These are phyloP conservation scores for Zaprionus lachaisei DNA, from an alignment of 1,140 invertebrate species.

Conservation along the genomic window DNA sequence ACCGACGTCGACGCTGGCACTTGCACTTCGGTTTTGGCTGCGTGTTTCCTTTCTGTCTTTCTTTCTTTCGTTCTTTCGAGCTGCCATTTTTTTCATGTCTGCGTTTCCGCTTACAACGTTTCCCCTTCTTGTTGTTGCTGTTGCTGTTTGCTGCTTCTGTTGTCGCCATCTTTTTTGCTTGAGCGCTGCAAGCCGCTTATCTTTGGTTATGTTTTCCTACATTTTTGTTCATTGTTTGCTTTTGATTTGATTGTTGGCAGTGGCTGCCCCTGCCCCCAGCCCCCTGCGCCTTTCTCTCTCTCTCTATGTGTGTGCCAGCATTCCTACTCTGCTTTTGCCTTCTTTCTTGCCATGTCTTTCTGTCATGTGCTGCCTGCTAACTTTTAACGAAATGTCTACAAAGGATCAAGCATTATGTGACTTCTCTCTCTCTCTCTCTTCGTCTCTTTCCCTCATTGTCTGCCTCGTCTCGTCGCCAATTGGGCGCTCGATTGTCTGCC, in stretches of 20 bases:
- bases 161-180: slow-evolving; percentile 79
- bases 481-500: slow-evolving; percentile 41
- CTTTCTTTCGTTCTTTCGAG: slow-evolving; percentile 27
- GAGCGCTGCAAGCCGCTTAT: slow-evolving; percentile 77
- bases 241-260: slow-evolving; percentile 83
- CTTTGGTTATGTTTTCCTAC: slow-evolving; percentile 83
- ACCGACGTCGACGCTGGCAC: slow-evolving; percentile 54
- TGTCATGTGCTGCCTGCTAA: slow-evolving; percentile 53
- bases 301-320: neutral
- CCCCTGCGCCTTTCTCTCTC: neutral
- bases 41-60: slow-evolving; percentile 7
- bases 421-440: neutral
- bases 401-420: slow-evolving; percentile 71
- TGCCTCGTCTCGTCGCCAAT: slow-evolving; percentile 15
- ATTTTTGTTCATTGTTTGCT: slow-evolving; percentile 83
- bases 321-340: neutral
- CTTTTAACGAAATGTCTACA: slow-evolving; percentile 83
- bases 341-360: neutral
- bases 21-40: slow-evolving; percentile 39
- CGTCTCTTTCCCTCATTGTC: neutral
- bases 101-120: slow-evolving; percentile 71
- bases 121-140: slow-evolving; percentile 22
- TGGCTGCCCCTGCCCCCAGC: neutral
- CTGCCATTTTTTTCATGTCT: slow-evolving; percentile 58
- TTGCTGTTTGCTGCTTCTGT: slow-evolving; percentile 9